These are phyloP conservation scores for Leucozona laternaria DNA, from an alignment of 2,888 invertebrate species.

Conservation along the genomic window DNA sequence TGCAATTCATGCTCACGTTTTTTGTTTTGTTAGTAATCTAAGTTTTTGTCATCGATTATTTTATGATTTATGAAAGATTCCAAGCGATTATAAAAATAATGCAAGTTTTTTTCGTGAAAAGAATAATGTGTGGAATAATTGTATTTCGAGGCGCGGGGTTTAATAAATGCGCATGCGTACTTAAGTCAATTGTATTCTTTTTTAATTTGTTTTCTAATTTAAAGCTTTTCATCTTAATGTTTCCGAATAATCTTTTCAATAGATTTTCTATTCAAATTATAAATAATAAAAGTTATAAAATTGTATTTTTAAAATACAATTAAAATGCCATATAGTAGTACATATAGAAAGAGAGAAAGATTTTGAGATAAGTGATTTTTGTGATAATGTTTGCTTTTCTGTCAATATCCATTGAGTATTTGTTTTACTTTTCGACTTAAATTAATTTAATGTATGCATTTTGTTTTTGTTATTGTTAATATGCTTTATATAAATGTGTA, in stretches of 20 bases:
- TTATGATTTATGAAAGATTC: background rate
- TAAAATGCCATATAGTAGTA: constrained; percentile 4
- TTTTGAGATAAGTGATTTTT: constrained; percentile 30
- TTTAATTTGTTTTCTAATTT: constrained; percentile 17
- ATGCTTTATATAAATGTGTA: constrained; percentile 72
- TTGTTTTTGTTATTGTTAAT: constrained; percentile 50
- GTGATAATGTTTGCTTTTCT: constrained; percentile 9
- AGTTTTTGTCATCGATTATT: background rate
- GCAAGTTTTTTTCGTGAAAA: background rate
- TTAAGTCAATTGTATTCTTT: background rate
- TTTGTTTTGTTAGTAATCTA: constrained; percentile 16
- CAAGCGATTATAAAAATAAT: background rate
- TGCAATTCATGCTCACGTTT: constrained; percentile 40
- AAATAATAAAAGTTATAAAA: constrained; percentile 40
- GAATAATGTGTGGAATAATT: constrained; percentile 7
- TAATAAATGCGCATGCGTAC: constrained; percentile 14
- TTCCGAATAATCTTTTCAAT: constrained; percentile 22
- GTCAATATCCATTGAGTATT: constrained; percentile 52
- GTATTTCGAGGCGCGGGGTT: background rate
- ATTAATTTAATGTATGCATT: background rate
- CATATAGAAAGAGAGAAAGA: constrained; percentile 24
- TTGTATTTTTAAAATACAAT: constrained; percentile 53
- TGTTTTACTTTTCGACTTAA: constrained; percentile 29
- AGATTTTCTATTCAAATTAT: constrained; percentile 11
- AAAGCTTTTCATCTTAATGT: constrained; percentile 29